Evolutionary conservation across 2,797 vertebrate species (phyloP).

Genomic region (Poeciliopsis gracilis): DNA sequence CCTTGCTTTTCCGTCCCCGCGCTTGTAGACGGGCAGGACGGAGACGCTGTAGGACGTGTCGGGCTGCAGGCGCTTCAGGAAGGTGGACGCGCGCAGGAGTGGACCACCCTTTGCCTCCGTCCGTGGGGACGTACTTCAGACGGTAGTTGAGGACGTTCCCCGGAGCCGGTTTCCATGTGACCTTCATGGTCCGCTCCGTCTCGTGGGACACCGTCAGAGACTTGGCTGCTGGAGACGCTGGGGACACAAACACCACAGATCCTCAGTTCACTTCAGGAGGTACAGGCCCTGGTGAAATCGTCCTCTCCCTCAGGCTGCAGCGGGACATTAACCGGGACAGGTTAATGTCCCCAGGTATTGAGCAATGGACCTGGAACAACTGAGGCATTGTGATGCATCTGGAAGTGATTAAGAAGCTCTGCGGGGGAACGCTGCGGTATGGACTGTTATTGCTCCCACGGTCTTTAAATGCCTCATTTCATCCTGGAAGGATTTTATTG

Average conservation of each 20-base stretch:
- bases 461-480: slow-evolving; percentile 15
- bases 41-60: slow-evolving; percentile 87
- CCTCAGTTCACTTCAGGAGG: neutral
- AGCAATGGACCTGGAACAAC: no score
- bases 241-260: slow-evolving; percentile 12
- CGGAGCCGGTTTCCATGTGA: slow-evolving; percentile 86
- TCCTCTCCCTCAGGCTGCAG: no score
- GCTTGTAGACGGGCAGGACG: slow-evolving; percentile 90
- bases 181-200: slow-evolving; percentile 89
- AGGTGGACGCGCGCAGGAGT: slow-evolving; percentile 83
- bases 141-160: slow-evolving; percentile 89
- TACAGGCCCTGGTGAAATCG: no score
- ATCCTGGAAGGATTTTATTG: slow-evolving; percentile 50
- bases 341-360: no score
- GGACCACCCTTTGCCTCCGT: slow-evolving; percentile 82
- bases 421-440: neutral
- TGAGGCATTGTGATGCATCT: slow-evolving; percentile 10
- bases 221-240: slow-evolving; percentile 84
- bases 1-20: slow-evolving; percentile 92
- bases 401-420: slow-evolving; percentile 23
- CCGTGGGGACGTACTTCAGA: slow-evolving; percentile 81
- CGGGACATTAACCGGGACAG: no score
- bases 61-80: slow-evolving; percentile 87
- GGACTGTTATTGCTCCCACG: slow-evolving; percentile 44
- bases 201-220: slow-evolving; percentile 86